These are phyloP conservation scores for Apotomis turbidana DNA, from an alignment of 2,888 invertebrate species.

Conservation along the genomic window DNA sequence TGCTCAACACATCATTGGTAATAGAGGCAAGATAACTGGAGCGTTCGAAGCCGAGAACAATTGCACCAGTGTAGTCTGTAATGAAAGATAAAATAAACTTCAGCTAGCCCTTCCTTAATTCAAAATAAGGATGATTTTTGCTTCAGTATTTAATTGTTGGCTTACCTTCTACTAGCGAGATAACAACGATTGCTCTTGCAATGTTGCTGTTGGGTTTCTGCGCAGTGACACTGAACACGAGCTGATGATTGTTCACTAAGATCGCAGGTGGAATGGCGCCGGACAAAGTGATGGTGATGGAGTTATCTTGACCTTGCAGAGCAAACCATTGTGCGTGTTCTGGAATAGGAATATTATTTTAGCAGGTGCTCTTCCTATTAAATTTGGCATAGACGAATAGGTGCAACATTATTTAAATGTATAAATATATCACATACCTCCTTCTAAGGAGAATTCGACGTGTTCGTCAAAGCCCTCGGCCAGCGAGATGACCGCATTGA, in stretches of 20 bases:
- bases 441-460: constrained; percentile 42
- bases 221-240: constrained; percentile 50
- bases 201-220: constrained; percentile 41
- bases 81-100: constrained; percentile 15
- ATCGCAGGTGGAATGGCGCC: constrained; percentile 49
- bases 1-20: constrained; percentile 29
- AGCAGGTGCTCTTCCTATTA: constrained; percentile 7
- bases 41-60: constrained; percentile 46
- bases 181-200: constrained; percentile 49
- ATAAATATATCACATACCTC: constrained; percentile 38
- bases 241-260: constrained; percentile 48
- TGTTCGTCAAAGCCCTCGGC: constrained; percentile 47
- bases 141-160: neutral
- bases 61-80: constrained; percentile 41
- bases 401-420: too few species aligned
- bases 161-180: constrained; percentile 43
- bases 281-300: constrained; percentile 41
- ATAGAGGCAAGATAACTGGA: constrained; percentile 45
- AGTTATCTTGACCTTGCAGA: constrained; percentile 43
- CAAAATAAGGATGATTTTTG: neutral
- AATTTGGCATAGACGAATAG: too few species aligned
- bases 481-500: constrained; percentile 46
- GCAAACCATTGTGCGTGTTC: constrained; percentile 53
- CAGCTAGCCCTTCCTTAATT: neutral
- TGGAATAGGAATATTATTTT: constrained; percentile 43